Evolutionary conservation across 2,113 vertebrate genomes (phyloP), one percentile per base, ranked within the genome.

Genomic region (Lasiurus cinereus): DNA sequence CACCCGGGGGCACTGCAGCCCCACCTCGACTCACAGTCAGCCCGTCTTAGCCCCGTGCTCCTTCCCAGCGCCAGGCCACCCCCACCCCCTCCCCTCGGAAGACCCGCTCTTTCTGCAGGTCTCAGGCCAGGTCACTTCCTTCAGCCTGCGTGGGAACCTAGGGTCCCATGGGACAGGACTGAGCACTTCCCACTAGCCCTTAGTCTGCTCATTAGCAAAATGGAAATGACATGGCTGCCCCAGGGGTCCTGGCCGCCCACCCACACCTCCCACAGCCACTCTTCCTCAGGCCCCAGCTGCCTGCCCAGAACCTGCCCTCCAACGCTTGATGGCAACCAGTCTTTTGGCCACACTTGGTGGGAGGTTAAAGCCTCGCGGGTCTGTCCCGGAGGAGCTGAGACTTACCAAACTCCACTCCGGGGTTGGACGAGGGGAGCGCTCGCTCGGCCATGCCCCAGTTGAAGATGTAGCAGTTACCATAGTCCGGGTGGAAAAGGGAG

Each of bases 381-480:
- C 72, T 4, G n/a, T 19, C 77, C 46, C 43, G 59, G 64, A 8
- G 0, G 2, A 69, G 36, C 43, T 22, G 5, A 9, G 80, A 88
- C 98, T 97, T 95, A 99, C 98, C 98, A 0, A 98, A 99, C 80
- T 99, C 98, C 0, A 98, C 97, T 39, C 98, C 98, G 0, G 98
- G 98, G 94, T 98, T 99, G 93, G 98, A 98, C 0, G 98, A 98
- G 64, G 97, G 97, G 48, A 98, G 94, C 0, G 97, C 97, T 50
- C 98, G 96, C 67, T 98, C 97, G 0, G 88, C 96, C 97, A 98
- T 98, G 85, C 98, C 98, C 98, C 98, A 99, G 98, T 99, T 99
- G 91, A 99, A 99, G 97, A 98, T 98, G 97, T 98, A 99, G 90
- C 98, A 99, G 97, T 99, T 99, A 12, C 98, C 98, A 0, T 99